Evolutionary conservation across 1,140 invertebrate genomes (phyloP).

Genomic region (Leptopilina clavipes): DNA sequence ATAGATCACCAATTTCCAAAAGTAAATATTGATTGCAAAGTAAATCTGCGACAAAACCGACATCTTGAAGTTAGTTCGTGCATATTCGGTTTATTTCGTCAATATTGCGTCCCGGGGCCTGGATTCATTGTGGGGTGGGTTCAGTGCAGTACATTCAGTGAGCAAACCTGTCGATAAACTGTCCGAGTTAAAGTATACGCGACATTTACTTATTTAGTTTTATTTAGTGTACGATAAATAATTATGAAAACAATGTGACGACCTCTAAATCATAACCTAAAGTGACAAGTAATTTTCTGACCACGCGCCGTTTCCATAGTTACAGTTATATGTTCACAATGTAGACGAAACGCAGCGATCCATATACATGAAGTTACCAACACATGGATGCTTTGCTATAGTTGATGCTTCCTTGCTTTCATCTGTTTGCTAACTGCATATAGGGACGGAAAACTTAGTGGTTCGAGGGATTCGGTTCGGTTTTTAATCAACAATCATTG

Average conservation of each 20-base stretch:
- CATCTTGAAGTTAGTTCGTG: constrained; percentile 46
- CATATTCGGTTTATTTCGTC: constrained; percentile 47
- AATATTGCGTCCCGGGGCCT: constrained; percentile 47
- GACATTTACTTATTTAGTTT: constrained; percentile 29
- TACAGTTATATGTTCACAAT: constrained; percentile 31
- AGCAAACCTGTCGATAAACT: constrained; percentile 52
- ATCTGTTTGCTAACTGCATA: constrained; percentile 17
- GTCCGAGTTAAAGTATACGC: constrained; percentile 34
- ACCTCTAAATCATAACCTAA: neutral
- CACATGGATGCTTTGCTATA: constrained; percentile 4
- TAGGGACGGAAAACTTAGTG: constrained; percentile 35
- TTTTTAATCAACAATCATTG: neutral
- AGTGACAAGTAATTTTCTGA: constrained; percentile 17
- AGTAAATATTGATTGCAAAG: neutral
- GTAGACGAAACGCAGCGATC: constrained; percentile 9
- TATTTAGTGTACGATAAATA: neutral
- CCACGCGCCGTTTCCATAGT: constrained; percentile 28
- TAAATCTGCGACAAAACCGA: constrained; percentile 21
- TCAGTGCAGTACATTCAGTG: constrained; percentile 45
- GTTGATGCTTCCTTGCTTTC: constrained; percentile 16
- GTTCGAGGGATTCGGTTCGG: constrained; percentile 17
- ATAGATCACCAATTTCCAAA: constrained; percentile 37
- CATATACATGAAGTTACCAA: neutral
- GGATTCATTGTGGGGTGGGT: constrained; percentile 42
- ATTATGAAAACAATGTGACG: neutral